Percentiles rank a stretch among this genome's conserved stretches.
Conservation (phyloP, 1,140 invertebrate species). For the Chelonus insularis region DNA sequence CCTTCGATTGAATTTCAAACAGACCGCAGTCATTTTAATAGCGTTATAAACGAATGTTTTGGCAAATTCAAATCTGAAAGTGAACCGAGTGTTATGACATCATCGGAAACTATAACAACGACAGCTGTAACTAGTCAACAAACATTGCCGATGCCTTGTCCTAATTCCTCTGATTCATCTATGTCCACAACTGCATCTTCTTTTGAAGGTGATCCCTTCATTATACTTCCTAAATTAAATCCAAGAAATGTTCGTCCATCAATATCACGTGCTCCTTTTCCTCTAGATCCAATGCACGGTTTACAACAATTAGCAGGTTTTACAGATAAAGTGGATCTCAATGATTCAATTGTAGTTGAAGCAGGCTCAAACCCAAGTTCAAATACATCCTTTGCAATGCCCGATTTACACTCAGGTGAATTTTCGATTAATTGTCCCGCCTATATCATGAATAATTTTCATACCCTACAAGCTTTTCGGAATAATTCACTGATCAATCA, state of each 20-base stretch:
- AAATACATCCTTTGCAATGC: slow-evolving; percentile 70
- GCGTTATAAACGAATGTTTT: slow-evolving; percentile 67
- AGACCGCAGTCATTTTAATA: slow-evolving; percentile 77
- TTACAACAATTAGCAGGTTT: slow-evolving; percentile 78
- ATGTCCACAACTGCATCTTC: slow-evolving; percentile 71
- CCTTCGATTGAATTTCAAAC: slow-evolving; percentile 82
- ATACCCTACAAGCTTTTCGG: slow-evolving; percentile 66
- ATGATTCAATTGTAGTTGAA: slow-evolving; percentile 52
- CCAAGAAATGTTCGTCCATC: slow-evolving; percentile 59
- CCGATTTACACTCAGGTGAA: slow-evolving; percentile 75
- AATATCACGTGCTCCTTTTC: slow-evolving; percentile 51
- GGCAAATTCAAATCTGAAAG: slow-evolving; percentile 71
- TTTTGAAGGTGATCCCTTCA: slow-evolving; percentile 69
- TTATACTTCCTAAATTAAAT: slow-evolving; percentile 52
- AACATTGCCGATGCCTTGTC: slow-evolving; percentile 53
- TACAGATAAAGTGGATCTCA: slow-evolving; percentile 66
- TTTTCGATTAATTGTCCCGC: slow-evolving; percentile 61
- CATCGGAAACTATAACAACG: slow-evolving; percentile 34
- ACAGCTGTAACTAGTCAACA: slow-evolving; percentile 42
- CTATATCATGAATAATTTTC: slow-evolving; percentile 83
- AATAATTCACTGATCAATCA: slow-evolving; percentile 66
- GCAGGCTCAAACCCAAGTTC: slow-evolving; percentile 68
- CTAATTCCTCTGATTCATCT: slow-evolving; percentile 65
- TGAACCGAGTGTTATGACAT: slow-evolving; percentile 42
- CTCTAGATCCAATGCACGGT: slow-evolving; percentile 57